These are phyloP conservation scores for Acanthisitta chloris DNA, from an alignment of 2,113 vertebrate species.

Conservation along the genomic window DNA sequence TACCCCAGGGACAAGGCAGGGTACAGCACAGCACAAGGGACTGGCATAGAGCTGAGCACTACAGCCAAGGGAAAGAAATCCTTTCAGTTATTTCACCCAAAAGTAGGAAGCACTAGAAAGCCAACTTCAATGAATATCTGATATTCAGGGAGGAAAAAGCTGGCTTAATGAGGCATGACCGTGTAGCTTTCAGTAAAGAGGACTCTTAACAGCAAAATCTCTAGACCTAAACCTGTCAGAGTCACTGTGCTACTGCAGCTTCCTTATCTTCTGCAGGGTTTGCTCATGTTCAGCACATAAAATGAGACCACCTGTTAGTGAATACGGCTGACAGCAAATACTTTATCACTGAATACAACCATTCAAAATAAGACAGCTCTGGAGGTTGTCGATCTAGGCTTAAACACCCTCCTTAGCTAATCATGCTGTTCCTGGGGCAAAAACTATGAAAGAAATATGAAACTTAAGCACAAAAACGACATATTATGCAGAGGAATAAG, in stretches of 20 bases:
- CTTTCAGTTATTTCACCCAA: neutral
- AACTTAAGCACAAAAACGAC: neutral
- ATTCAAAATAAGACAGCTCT: neutral
- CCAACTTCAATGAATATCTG: neutral
- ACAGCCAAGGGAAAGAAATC: neutral
- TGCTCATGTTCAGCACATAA: neutral
- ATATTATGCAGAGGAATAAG: neutral
- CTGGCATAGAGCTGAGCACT: fast-evolving
- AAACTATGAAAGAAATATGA: neutral
- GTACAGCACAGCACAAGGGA: fast-evolving
- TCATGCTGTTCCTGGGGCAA: neutral
- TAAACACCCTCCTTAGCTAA: neutral
- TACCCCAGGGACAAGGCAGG: neutral
- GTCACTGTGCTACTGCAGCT: neutral
- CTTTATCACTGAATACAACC: neutral
- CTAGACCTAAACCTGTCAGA: neutral
- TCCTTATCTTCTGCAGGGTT: neutral
- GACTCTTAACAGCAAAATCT: neutral
- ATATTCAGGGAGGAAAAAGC: neutral
- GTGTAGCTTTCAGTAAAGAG: neutral
- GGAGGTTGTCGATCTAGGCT: neutral
- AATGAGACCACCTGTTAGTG: neutral
- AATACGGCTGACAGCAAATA: neutral
- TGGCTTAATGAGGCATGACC: neutral
- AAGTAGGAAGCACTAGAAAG: neutral